Percentiles rank a stretch among this genome's conserved stretches.
Evolutionary conservation across 2,797 vertebrate species (phyloP).

Genomic region (Eulemur coronatus): DNA sequence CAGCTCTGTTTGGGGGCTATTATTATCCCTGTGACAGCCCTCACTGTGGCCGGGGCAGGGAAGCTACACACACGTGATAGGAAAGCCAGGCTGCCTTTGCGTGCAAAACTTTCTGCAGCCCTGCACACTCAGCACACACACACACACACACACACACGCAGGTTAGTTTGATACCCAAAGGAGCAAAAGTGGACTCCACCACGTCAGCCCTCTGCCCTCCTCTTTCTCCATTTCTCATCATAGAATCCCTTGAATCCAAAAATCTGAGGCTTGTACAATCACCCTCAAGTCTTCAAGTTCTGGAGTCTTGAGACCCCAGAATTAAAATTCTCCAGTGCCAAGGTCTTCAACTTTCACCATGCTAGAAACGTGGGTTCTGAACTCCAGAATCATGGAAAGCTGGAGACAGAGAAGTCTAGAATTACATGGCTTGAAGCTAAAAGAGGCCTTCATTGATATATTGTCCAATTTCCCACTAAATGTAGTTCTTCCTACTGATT

Average conservation of each 20-base stretch:
- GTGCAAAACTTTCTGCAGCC: background rate
- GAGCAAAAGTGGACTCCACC: background rate
- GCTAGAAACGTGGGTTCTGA: background rate
- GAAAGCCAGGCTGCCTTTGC: background rate
- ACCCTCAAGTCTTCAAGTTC: background rate
- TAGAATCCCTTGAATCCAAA: background rate
- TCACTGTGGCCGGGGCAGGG: background rate
- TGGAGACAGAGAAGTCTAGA: background rate
- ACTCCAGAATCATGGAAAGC: background rate
- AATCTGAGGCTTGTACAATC: background rate
- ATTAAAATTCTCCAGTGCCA: background rate
- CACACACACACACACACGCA: background rate
- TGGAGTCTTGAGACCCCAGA: background rate
- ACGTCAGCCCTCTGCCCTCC: too few species aligned
- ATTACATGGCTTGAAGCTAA: background rate
- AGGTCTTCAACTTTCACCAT: background rate
- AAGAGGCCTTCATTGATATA: background rate
- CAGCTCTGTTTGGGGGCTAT: slow-evolving; percentile 54
- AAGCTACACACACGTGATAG: background rate
- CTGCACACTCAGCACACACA: rapidly evolving
- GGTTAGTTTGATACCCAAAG: background rate
- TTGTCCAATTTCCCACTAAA: background rate
- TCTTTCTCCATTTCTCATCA: background rate
- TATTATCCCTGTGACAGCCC: slow-evolving; percentile 34
- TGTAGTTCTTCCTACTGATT: background rate